phyloP scores from a whole-genome alignment of 2,113 vertebrate species.

The Thalassoma bifasciatum region DNA sequence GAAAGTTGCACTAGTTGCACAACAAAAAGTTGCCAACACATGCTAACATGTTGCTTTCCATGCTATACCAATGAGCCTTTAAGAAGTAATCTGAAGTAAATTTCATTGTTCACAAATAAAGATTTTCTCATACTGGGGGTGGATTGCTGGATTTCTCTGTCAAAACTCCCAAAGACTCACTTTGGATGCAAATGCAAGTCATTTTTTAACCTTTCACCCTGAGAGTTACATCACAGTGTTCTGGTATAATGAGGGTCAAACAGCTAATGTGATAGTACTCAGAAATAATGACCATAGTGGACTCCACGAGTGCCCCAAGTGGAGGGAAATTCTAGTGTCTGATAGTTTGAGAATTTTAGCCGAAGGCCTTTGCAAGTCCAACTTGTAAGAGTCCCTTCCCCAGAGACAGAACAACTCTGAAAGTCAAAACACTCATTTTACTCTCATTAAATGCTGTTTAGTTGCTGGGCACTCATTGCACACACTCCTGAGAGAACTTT shows the following conservation, averaged over 20 bases:
- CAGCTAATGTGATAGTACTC: slow-evolving; percentile 7
- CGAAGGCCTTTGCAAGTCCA: not conserved
- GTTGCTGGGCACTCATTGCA: slow-evolving; percentile 29
- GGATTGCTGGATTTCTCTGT: not conserved
- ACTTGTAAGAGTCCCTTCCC: slow-evolving; percentile 20
- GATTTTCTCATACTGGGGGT: too few relatives aligned
- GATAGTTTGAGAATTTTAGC: slow-evolving; percentile 10
- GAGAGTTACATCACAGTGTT: not conserved
- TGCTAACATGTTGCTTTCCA: too few relatives aligned
- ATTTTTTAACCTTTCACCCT: not conserved
- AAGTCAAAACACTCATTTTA: slow-evolving; percentile 48
- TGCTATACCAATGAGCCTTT: too few relatives aligned
- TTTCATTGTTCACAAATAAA: too few relatives aligned
- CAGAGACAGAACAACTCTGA: slow-evolving; percentile 13
- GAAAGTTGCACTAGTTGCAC: too few relatives aligned
- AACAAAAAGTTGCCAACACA: too few relatives aligned
- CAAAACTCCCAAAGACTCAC: not conserved
- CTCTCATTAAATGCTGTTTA: slow-evolving; percentile 45
- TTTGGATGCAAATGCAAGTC: not conserved
- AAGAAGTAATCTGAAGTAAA: too few relatives aligned
- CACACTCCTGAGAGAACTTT: slow-evolving; percentile 14
- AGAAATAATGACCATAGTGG: not conserved
- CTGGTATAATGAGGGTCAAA: not conserved
- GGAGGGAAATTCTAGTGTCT: not conserved
- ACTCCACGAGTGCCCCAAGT: not conserved